These are phyloP conservation scores for Eutrigla gurnardus DNA, from an alignment of 2,797 vertebrate species.

Conservation along the genomic window DNA sequence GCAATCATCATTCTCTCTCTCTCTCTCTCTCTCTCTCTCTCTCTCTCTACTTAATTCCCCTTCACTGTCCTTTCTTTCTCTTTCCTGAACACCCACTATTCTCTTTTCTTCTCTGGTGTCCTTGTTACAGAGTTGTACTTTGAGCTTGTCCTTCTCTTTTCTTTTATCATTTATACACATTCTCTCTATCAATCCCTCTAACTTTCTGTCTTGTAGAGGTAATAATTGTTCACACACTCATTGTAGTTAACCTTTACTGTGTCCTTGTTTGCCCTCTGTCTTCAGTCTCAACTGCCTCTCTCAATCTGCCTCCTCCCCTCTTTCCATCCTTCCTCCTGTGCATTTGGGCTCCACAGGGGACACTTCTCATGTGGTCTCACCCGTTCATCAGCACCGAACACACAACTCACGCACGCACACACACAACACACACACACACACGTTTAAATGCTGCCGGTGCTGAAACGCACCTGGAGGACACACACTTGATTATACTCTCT, in stretches of 20 bases:
- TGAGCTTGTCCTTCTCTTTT: neutral
- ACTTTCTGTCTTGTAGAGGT: conserved; percentile 1
- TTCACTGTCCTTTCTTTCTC: conserved; percentile 2
- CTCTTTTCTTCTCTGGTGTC: neutral
- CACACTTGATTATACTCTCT: conserved; percentile 14
- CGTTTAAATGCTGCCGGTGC: neutral
- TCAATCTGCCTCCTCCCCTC: neutral
- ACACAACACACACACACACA: conserved; percentile 7
- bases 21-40: no score
- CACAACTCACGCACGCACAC: neutral
- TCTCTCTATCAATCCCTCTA: neutral
- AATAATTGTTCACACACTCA: neutral
- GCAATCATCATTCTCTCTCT: neutral
- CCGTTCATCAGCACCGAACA: conserved; percentile 35
- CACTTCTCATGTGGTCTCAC: conserved; percentile 25
- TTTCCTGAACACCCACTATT: neutral
- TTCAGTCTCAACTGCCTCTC: neutral
- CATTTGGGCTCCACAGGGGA: conserved; percentile 30
- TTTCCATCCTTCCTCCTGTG: neutral
- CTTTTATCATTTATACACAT: neutral
- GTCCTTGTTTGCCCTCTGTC: neutral
- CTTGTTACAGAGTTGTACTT: conserved; percentile 2
- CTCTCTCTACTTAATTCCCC: neutral
- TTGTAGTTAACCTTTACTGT: neutral
- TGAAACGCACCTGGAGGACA: conserved; percentile 48